Evolutionary conservation across 2,888 invertebrate genomes (phyloP), one percentile per base, ranked within the genome.

Genomic region (Drosophila cognata): DNA sequence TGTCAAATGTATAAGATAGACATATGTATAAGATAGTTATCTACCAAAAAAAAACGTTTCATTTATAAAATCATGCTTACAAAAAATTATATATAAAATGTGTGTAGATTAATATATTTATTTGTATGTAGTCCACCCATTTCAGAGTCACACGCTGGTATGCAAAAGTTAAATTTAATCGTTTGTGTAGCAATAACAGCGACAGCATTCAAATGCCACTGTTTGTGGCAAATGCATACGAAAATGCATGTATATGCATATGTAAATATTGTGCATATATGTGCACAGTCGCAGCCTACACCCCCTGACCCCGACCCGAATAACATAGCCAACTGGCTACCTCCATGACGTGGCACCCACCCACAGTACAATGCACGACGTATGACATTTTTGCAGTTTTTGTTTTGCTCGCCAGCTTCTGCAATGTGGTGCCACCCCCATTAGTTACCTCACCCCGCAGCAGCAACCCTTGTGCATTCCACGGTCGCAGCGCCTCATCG

Each of bases 381-480:
- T 78, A 85, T 85, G 88, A 89, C 85, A 85, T 81, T 85, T 85
- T 85, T 85, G 76, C 85, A 78, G 85, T 89, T 85, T 85, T 89
- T 85, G 85, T 85, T 85, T 85, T 85, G 85, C 85, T 85, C 90
- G 88, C 88, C 84, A 79, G 89, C 75, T 85, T 85, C 90, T 74
- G 82, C 73, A 78, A 58, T 78, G 82, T 63, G 78, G 48, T 62
- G 48, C 35, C 59, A 62, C 55, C 53, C 52, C 43, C 38, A 36
- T 18, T 13, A 28, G 57, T 21, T 13, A 16, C 36, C 55, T 11
- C 52, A 31, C 25, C 36, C 59, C 56, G 31, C 57, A 18, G 18
- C 36, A 36, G 55, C 60, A 33, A 4, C 55, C 48, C 52, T 69
- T 48, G 36, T 10, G 29, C 73, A 59, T 67, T 53, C 68, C 81